Evolutionary conservation across 2,113 vertebrate species (phyloP), one percentile per base, ranked within the genome.

Genomic region (Osmerus mordax): DNA sequence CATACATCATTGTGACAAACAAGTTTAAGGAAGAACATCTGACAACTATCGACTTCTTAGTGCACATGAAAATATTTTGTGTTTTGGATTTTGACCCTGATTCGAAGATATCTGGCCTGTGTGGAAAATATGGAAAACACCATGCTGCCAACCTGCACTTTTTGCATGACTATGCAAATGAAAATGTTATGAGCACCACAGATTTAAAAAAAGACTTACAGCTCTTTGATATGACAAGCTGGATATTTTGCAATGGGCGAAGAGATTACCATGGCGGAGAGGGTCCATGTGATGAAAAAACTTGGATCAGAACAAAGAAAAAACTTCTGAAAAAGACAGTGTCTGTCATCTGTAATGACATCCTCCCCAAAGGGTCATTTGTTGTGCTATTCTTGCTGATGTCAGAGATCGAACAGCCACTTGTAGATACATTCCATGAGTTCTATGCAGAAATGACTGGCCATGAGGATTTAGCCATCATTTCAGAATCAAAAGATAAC

Each of bases 61-160:
- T 86, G 78, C 58, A 78, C 70, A 75, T 94, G 77, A 93, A 91
- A 0, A 54, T 92, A 0, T 92, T 94, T 56, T 93, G 92, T 6
- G 90, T 92, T 51, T 93, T 94, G 79, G 93, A 94, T 72, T 94
- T 93, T 59, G 92, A 94, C 65, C 87, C 90, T 25, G 69, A 92
- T 75, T 93, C 92, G 16, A 86, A 80, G 0, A 47, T 68, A 18
- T 89, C 87, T 21, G 92, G 91, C 32, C 3, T 94, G n/a, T 90
- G 81, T 7, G 73, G 76, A 0, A 78, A 0, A 68, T 92, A 89
- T 73, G 85, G 79, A 65, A 0, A 90, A 25, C 82, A 88, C 41
- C 90, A 90, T 0, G 75, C 83, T 16, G 68, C 80, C 28, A 90
- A 74, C 41, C 54, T 67, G 0, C 90, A 90, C 47, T 90, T 90